Evolutionary conservation across 2,888 invertebrate species (phyloP).

Genomic region (Sisyra terminalis): DNA sequence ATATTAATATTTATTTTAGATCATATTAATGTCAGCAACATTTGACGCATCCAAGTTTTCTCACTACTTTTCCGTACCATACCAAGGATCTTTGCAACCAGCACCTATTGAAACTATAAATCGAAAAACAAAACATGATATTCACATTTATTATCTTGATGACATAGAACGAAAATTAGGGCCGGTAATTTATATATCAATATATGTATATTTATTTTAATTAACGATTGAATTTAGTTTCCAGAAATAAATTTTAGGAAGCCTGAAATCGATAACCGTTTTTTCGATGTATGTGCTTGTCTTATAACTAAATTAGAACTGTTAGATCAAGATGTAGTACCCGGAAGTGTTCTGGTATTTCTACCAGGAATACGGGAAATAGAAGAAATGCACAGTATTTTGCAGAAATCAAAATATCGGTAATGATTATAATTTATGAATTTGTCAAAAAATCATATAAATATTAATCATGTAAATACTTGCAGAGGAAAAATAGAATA

Average conservation of each 20-base stretch:
- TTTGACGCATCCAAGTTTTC: slow-evolving; percentile 58
- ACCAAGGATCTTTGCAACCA: slow-evolving; percentile 19
- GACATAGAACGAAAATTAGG: slow-evolving; percentile 21
- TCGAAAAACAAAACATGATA: slow-evolving; percentile 33
- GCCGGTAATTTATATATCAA: slow-evolving; percentile 19
- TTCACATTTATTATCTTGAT: slow-evolving; percentile 48
- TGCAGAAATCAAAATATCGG: slow-evolving; percentile 16
- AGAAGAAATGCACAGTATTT: slow-evolving; percentile 41
- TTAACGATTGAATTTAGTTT: slow-evolving; percentile 22
- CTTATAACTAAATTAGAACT: slow-evolving; percentile 46
- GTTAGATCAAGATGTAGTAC: slow-evolving; percentile 30
- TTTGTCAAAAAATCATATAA: neutral
- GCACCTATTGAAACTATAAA: slow-evolving; percentile 40
- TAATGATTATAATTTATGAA: neutral
- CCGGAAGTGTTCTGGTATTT: slow-evolving; percentile 67
- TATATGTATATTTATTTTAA: neutral
- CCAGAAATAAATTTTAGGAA: slow-evolving; percentile 41
- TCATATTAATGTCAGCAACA: slow-evolving; percentile 90
- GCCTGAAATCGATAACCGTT: slow-evolving; percentile 27
- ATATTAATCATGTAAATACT: neutral
- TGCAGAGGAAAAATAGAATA: slow-evolving; percentile 18
- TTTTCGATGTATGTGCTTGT: slow-evolving; percentile 26
- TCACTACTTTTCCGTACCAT: slow-evolving; percentile 38
- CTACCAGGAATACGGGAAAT: slow-evolving; percentile 80
- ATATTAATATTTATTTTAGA: slow-evolving; percentile 25